Evolutionary conservation across 2,888 invertebrate genomes (phyloP), one percentile per base, ranked within the genome.

Genomic region (Rhynchonema sp.): DNA sequence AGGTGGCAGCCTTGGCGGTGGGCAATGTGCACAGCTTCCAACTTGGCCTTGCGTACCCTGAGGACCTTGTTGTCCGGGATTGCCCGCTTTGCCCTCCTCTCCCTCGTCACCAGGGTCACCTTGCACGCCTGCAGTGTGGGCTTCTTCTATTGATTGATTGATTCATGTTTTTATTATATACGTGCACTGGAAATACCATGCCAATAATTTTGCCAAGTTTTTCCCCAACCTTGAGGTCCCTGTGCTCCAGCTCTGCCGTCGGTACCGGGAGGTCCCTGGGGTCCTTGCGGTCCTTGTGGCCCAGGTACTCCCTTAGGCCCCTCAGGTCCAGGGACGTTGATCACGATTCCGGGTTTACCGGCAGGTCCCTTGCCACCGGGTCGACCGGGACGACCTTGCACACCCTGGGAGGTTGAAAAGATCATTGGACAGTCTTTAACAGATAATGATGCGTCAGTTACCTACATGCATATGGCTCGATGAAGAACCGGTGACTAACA

Each of bases 311-410:
- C 61, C 25, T 38, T 46, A 26, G 55, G 59, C 29, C 59, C 61
- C 20, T 30, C 13, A 22, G 30, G 25, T 6, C 56, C 56, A 3
- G 56, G 56, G 22, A 56, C 56, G 1, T 23, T 2, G 25, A n/a
- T 25, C 26, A 56, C 26, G 1, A n/a, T 17, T 2, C 63, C 64
- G 56, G 65, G 64, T 46, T 65, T 64, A 62, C 68, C 70, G 49
- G 64, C 62, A 49, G 66, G 65, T 58, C 69, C 59, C 20, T 26
- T 6, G 38, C 28, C 23, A 2, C 55, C 55, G 2, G 20, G 30
- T n/a, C 54, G 52, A n/a, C 54, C 38, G 23, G 28, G 46, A 20
- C 59, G 49, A 30, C 56, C 56, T 30, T 25, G 26, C 22, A 30
- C n/a, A 1, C 66, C 66, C 56, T 56, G 38, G 1, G 3, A 49